Conservation (phyloP, 1,140 invertebrate genomes). For the Philaenus spumarius region DNA sequence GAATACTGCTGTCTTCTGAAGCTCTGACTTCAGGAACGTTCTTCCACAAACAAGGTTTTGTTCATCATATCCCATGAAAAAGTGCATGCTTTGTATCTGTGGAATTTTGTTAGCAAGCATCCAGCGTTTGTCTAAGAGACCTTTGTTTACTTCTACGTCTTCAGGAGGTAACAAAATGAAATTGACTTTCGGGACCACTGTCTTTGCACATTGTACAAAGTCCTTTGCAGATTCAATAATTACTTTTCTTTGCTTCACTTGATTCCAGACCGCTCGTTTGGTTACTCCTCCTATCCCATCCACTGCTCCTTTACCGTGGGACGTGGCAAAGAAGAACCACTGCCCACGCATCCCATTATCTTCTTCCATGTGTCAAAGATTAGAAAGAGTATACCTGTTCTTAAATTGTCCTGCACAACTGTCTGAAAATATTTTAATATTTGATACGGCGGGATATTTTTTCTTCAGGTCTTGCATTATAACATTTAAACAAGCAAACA, state of each 20-base stretch:
- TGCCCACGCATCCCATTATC: constrained; percentile 30
- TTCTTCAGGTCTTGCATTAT: background rate
- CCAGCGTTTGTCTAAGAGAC: background rate
- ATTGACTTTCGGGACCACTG: background rate
- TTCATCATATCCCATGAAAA: background rate
- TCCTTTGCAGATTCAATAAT: background rate
- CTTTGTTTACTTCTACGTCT: background rate
- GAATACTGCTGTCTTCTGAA: background rate
- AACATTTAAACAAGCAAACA: background rate
- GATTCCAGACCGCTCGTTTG: constrained; percentile 19
- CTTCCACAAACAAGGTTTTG: background rate
- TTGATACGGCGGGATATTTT: background rate
- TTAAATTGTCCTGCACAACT: constrained; percentile 31
- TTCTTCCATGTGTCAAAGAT: constrained; percentile 27
- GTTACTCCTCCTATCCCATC: constrained; percentile 29
- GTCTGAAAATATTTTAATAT: constrained; percentile 28
- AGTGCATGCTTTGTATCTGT: background rate
- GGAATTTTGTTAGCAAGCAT: background rate
- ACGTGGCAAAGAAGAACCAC: constrained; percentile 34
- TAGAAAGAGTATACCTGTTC: constrained; percentile 32
- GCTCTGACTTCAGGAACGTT: background rate
- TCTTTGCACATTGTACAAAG: background rate
- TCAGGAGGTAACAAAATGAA: too few species aligned
- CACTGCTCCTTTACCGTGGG: constrained; percentile 31
- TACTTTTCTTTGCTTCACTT: background rate